Conservation (phyloP, 2,113 vertebrate genomes). For the Eolophus roseicapilla region DNA sequence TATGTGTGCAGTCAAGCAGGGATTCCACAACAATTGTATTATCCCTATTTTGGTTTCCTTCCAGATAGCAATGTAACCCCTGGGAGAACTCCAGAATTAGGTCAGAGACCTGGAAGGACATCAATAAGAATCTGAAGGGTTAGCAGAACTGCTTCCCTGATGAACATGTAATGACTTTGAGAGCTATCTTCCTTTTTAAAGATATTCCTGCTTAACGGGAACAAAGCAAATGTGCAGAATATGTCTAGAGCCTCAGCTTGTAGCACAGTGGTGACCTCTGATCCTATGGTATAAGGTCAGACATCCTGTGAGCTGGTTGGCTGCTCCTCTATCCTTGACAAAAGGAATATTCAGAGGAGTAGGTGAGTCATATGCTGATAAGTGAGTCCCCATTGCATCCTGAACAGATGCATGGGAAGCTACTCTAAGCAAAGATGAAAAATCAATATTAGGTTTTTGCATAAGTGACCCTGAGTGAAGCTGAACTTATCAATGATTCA, state of each 20-base stretch:
- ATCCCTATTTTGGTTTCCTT: conserved; percentile 41
- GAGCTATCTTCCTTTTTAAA: conserved; percentile 61
- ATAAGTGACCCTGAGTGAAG: conserved; percentile 57
- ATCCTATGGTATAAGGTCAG: conserved; percentile 29
- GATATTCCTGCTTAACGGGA: conserved; percentile 42
- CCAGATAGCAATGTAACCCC: conserved; percentile 51
- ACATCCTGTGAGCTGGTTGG: conserved; percentile 31
- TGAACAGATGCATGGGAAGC: conserved; percentile 47
- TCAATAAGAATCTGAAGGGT: conserved; percentile 63
- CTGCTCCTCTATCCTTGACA: conserved; percentile 6
- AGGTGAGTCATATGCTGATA: conserved; percentile 62
- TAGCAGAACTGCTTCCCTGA: conserved; percentile 61
- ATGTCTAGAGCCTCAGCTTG: not conserved
- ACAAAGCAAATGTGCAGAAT: conserved; percentile 40
- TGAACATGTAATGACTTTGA: conserved; percentile 68
- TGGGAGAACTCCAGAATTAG: conserved; percentile 64
- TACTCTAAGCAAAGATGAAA: conserved; percentile 46
- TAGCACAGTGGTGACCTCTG: not conserved
- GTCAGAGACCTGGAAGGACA: conserved; percentile 67
- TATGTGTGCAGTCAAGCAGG: not conserved
- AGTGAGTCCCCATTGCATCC: conserved; percentile 46
- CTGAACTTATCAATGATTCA: conserved; percentile 53
- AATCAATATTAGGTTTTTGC: conserved; percentile 61
- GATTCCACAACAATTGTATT: conserved; percentile 49
- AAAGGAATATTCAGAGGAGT: conserved; percentile 53